These are phyloP conservation scores for Hyalella azteca DNA, from an alignment of 2,888 invertebrate genomes.

Conservation along the genomic window DNA sequence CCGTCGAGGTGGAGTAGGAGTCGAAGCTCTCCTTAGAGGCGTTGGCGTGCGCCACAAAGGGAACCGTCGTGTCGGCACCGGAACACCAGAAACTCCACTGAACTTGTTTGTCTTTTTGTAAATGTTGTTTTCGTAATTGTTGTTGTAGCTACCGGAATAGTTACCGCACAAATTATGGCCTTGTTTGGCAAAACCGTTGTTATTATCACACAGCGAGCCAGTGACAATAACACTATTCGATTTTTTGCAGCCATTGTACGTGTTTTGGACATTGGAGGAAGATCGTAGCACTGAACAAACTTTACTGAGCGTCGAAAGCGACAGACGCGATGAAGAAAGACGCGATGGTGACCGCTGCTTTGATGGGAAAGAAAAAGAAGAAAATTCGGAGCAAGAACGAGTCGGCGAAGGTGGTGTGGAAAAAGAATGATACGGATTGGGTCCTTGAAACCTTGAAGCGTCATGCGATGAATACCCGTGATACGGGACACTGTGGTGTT, in stretches of 20 bases:
- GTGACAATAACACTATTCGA: no score
- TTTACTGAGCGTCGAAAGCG: slow-evolving; percentile 15
- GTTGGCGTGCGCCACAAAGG: slow-evolving; percentile 29
- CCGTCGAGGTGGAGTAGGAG: slow-evolving; percentile 22
- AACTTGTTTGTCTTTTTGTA: background rate
- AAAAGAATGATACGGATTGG: background rate
- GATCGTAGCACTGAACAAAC: slow-evolving; percentile 9
- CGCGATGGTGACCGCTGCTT: slow-evolving; percentile 8
- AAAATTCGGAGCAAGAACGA: slow-evolving; percentile 21
- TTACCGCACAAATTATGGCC: background rate
- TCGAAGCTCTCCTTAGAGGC: slow-evolving; percentile 3
- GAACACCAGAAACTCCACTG: background rate
- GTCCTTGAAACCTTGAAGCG: background rate
- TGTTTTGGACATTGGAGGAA: slow-evolving; percentile 10
- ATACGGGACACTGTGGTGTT: background rate
- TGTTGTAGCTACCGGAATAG: background rate
- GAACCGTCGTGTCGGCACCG: background rate
- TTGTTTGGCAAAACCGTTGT: no score
- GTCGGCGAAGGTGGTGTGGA: slow-evolving; percentile 28
- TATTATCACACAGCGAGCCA: no score
- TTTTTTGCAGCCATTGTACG: background rate
- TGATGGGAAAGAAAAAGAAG: slow-evolving; percentile 15
- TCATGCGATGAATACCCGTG: slow-evolving; percentile 7
- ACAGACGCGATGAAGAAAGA: slow-evolving; percentile 25
- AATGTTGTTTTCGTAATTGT: background rate